Conservation (phyloP, 2,888 invertebrate species). For the Ceramica pisi region DNA sequence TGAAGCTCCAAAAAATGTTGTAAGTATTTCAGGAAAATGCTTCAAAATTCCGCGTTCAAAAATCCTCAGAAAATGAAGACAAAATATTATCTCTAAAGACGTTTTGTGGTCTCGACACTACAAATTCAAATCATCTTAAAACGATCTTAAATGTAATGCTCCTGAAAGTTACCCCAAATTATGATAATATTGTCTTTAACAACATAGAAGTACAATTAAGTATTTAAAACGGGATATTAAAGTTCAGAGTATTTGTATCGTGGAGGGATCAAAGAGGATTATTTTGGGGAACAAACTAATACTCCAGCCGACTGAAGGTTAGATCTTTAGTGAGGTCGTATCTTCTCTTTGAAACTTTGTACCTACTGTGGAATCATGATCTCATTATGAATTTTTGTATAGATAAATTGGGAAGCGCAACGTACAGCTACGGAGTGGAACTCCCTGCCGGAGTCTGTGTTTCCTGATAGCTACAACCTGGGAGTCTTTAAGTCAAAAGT, state of each 20-base stretch:
- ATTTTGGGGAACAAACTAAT: constrained; percentile 36
- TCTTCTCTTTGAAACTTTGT: constrained; percentile 6
- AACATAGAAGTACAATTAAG: constrained; percentile 47
- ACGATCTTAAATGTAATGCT: constrained; percentile 28
- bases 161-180: constrained; percentile 47
- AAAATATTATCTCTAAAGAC: constrained; percentile 7
- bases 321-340: not conserved
- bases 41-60: constrained; percentile 13
- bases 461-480: no score
- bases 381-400: no score
- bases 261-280: constrained; percentile 30
- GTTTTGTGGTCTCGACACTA: not conserved
- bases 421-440: no score
- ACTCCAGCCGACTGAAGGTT: not conserved
- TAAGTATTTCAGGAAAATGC: constrained; percentile 27
- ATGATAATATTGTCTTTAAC: constrained; percentile 44
- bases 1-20: constrained; percentile 29
- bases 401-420: no score
- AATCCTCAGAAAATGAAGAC: constrained; percentile 7
- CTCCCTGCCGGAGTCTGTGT: no score
- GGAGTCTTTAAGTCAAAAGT: no score
- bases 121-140: constrained; percentile 21
- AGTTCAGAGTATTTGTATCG: constrained; percentile 32
- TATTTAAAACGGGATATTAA: constrained; percentile 40
- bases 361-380: not conserved